Percentiles rank a stretch among this genome's conserved stretches.
These are phyloP conservation scores for Rhinoraja longicauda DNA, from an alignment of 2,797 vertebrate genomes.

Conservation along the genomic window DNA sequence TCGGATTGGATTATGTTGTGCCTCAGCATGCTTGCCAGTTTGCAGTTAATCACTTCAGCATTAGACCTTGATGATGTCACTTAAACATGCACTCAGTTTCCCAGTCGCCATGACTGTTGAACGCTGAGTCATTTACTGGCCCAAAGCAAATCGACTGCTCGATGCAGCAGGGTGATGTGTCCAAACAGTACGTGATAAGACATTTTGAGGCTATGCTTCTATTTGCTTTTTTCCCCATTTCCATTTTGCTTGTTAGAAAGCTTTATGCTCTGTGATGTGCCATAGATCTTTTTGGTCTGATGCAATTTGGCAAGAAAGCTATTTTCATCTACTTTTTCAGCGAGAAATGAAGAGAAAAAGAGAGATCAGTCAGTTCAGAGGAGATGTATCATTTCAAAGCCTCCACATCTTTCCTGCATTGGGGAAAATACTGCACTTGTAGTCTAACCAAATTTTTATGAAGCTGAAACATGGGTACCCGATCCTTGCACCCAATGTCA, in stretches of 20 bases:
- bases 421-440: too few relatives aligned
- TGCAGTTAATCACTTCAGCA: not conserved
- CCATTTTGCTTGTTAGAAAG: not conserved
- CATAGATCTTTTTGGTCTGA: not conserved
- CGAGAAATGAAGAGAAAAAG: not conserved
- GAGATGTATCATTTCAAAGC: too few relatives aligned
- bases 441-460: not conserved
- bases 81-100: not conserved
- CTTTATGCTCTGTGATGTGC: not conserved
- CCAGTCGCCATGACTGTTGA: not conserved
- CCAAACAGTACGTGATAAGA: not conserved
- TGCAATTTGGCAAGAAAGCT: not conserved
- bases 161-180: not conserved
- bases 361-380: not conserved
- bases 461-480: not conserved
- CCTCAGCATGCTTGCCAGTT: not conserved
- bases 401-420: too few relatives aligned
- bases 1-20: not conserved
- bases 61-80: not conserved
- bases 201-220: not conserved
- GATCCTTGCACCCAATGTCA: too few relatives aligned
- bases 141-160: not conserved
- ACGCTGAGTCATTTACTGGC: not conserved
- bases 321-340: not conserved
- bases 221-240: not conserved